Evolutionary conservation across 2,797 vertebrate species (phyloP).

Genomic region (Taeniopygia guttata): DNA sequence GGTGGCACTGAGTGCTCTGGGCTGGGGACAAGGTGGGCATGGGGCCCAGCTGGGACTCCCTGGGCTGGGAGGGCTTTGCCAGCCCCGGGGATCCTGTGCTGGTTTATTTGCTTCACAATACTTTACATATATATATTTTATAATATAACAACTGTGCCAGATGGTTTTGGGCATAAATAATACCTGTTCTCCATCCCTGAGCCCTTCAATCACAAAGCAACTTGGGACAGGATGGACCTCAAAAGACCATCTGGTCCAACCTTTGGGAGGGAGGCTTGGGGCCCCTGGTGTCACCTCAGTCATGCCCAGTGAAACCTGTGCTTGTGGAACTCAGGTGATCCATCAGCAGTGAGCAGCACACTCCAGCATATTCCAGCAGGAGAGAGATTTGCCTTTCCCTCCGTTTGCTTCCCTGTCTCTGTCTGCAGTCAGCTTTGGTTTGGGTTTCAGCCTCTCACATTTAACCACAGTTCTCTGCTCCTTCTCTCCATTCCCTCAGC

Average conservation of each 20-base stretch:
- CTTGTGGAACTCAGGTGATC: neutral
- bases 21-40: neutral
- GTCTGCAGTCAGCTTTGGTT: neutral
- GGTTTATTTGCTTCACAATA: neutral
- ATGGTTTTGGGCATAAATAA: neutral
- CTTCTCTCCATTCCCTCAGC: neutral
- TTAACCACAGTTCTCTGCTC: neutral
- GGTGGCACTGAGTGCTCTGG: too few relatives aligned
- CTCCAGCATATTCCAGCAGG: neutral
- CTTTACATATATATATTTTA: neutral
- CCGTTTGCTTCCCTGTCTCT: neutral
- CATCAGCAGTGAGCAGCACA: neutral
- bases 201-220: neutral
- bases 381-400: neutral
- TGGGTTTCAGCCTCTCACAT: neutral
- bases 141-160: neutral
- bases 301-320: neutral
- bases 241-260: rapidly evolving
- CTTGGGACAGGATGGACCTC: rapidly evolving
- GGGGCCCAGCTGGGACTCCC: neutral
- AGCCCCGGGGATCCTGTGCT: neutral
- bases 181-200: neutral
- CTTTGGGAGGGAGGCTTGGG: neutral
- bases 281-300: neutral
- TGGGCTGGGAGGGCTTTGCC: neutral